Base-by-base conservation (phyloP, 2,888 invertebrate genomes). In the Nemurella pictetii region DNA sequence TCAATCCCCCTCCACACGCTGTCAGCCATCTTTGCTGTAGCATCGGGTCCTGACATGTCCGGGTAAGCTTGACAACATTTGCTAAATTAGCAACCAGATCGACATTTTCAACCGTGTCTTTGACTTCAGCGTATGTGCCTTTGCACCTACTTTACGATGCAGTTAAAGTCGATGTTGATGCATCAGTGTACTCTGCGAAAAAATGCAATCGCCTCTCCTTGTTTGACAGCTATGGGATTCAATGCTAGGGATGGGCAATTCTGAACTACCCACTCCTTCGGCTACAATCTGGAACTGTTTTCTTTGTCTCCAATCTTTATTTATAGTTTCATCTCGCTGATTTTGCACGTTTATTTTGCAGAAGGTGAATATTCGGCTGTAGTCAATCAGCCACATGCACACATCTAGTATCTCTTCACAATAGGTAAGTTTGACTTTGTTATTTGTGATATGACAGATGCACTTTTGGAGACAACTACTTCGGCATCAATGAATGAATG, bases 401-500 rank as follows among this genome's bases (percentile, higher is more conserved):
- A n/a, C 12, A 28, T 7, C n/a, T 78, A 82, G 72, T 72, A 82
- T 25, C 28, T 55, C 82, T 55, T 82, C 82, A 82, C 82, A 82
- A 82, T 82, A 82, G 82, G 82, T 82, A 28, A 28, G 82, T 82
- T 7, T 30, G 30, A 25, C 5, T 27, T 20, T 0, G 9, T 75
- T 75, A 3, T 1, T 12, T 20, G 20, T 55, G 15, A 35, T 4
- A 12, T 35, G 35, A 12, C 12, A 7, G 5, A 35, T 35, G 4
- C 12, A 7, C 5, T 35, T 35, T 35, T 35, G 35, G 4, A 12
- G 35, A 35, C 12, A 35, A 7, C 35, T 35, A 35, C 35, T 7
- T 35, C 4, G 12, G 35, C 35, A 7, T 35, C 12, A 35, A 35
- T 12, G 4, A 12, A n/a, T 35, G 35, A 35, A 4, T 7, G 4